Percentiles rank a stretch among this genome's conserved stretches.
Conservation (phyloP, 2,113 vertebrate species). For the Bettongia penicillata region DNA sequence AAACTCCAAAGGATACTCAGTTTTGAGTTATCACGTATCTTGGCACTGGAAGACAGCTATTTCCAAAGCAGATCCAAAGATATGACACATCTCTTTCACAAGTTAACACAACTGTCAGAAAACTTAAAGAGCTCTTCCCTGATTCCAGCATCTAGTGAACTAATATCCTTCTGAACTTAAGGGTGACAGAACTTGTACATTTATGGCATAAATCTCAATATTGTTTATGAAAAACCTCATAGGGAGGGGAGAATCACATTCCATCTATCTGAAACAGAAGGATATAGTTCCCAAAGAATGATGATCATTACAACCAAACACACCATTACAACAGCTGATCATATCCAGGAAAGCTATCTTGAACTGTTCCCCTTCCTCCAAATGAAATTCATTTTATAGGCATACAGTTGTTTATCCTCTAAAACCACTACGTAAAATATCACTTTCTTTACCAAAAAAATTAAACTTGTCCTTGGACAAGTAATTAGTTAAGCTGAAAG, state of each 20-base stretch:
- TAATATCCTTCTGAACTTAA: conserved; percentile 8
- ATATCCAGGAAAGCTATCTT: conserved; percentile 10
- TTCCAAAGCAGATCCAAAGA: conserved; percentile 23
- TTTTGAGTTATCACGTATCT: neutral
- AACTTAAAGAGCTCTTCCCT: neutral
- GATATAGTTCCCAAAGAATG: conserved; percentile 80
- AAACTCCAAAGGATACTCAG: neutral
- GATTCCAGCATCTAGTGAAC: neutral
- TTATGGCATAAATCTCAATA: conserved; percentile 80
- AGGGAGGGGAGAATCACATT: conserved; percentile 74
- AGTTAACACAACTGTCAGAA: neutral
- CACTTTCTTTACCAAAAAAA: conserved; percentile 13
- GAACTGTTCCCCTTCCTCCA: neutral
- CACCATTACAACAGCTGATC: neutral
- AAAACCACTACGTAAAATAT: conserved; percentile 56
- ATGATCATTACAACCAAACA: conserved; percentile 21
- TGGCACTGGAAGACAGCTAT: neutral
- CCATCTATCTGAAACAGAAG: conserved; percentile 76
- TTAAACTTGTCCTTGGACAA: neutral
- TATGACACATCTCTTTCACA: conserved; percentile 16
- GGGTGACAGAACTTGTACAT: conserved; percentile 65
- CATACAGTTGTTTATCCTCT: conserved; percentile 40
- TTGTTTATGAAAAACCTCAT: conserved; percentile 82
- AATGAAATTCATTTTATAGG: conserved; percentile 38
- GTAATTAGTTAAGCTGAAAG: conserved; percentile 46